phyloP scores from a whole-genome alignment of 2,888 invertebrate species.

The Mactromeris polynyma region DNA sequence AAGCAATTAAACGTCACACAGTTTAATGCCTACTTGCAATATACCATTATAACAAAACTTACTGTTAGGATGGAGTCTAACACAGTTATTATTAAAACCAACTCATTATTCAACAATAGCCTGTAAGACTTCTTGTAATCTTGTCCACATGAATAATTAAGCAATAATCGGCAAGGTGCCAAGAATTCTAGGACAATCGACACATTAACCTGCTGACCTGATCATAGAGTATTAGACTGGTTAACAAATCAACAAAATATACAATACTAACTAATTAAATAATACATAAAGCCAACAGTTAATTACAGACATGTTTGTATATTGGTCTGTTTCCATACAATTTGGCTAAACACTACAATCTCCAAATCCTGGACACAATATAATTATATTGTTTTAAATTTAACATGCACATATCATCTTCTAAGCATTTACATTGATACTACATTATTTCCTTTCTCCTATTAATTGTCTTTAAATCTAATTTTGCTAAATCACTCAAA shows the following conservation, averaged over 20 bases:
- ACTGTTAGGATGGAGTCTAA: not conserved
- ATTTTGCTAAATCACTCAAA: too few species aligned
- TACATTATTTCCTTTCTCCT: too few species aligned
- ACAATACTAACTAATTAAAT: constrained; percentile 6
- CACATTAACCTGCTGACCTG: not conserved
- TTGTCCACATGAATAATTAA: constrained; percentile 11
- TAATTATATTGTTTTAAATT: too few species aligned
- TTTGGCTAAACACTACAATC: not conserved
- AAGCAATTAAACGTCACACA: not conserved
- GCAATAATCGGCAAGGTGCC: constrained; percentile 1
- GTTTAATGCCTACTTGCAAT: not conserved
- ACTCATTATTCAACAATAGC: not conserved
- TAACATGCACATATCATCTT: too few species aligned
- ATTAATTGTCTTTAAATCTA: too few species aligned
- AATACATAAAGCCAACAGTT: not conserved
- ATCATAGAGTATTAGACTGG: not conserved
- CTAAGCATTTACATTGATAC: too few species aligned
- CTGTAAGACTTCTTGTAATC: constrained; percentile 9
- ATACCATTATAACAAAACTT: not conserved
- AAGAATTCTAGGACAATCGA: constrained; percentile 1
- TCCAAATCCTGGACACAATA: too few species aligned
- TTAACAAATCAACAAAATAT: constrained; percentile 6
- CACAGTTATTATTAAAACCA: not conserved
- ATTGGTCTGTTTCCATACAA: not conserved
- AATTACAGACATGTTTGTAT: not conserved